phyloP scores from a whole-genome alignment of 2,888 invertebrate genomes.

The Pristionchus arcanus region DNA sequence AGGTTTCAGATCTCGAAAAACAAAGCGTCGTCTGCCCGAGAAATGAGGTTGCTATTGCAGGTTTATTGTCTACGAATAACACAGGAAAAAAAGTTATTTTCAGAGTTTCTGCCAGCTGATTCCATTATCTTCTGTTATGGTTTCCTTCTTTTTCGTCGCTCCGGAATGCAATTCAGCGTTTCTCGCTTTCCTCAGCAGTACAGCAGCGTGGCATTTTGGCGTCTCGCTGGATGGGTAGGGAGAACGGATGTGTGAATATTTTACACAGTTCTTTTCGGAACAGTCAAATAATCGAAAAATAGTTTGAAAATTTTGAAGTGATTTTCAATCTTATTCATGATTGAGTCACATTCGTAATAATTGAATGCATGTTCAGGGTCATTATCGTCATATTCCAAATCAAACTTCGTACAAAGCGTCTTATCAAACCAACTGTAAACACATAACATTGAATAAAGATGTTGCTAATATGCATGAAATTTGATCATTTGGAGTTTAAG shows the following conservation, averaged over 20 bases:
- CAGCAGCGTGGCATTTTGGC: background rate
- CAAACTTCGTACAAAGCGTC: no score
- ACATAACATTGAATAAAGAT: background rate
- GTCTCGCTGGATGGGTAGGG: constrained; percentile 2
- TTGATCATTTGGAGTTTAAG: no score
- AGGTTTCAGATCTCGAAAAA: background rate
- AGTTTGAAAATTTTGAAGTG: no score
- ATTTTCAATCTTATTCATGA: no score
- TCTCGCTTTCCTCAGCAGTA: background rate
- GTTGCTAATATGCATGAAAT: no score
- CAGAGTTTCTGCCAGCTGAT: constrained; percentile 37
- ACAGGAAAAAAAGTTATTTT: no score
- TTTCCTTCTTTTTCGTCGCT: constrained; percentile 24
- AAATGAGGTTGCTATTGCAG: background rate
- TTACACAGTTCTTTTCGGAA: no score
- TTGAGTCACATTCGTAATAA: no score
- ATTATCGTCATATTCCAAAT: constrained; percentile 8
- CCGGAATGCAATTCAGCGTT: background rate
- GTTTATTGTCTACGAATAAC: background rate
- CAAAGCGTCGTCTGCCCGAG: background rate
- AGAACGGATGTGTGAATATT: no score
- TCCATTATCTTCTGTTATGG: background rate
- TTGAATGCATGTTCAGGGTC: no score
- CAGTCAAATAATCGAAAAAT: no score
- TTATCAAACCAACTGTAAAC: no score